Evolutionary conservation across 2,888 invertebrate species (phyloP).

Genomic region (Mechanitis messenoides): DNA sequence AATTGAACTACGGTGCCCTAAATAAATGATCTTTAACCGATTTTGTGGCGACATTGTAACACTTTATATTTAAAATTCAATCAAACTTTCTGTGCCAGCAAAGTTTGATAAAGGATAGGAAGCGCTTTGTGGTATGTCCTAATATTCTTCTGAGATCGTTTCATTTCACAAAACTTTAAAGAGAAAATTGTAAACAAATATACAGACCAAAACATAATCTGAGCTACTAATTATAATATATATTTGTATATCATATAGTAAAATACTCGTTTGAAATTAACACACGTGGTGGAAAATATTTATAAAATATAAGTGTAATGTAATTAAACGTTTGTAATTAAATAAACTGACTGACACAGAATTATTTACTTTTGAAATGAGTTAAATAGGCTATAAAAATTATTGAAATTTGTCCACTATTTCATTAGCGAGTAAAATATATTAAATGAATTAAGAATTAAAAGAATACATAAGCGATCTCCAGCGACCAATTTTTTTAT

Average conservation of each 20-base stretch:
- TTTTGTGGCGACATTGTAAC: slow-evolving; percentile 2
- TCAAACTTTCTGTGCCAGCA: slow-evolving; percentile 6
- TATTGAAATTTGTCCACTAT: too few species aligned
- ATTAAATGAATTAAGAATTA: neutral
- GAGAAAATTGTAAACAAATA: neutral
- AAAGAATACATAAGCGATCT: neutral
- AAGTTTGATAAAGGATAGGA: slow-evolving; percentile 5
- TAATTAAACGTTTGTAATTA: too few species aligned
- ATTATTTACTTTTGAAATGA: too few species aligned
- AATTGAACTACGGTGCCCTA: neutral
- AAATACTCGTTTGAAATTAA: too few species aligned
- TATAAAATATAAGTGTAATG: too few species aligned
- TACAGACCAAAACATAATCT: neutral
- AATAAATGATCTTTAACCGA: slow-evolving; percentile 2
- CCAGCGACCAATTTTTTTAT: neutral
- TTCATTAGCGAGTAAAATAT: too few species aligned
- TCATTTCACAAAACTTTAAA: neutral
- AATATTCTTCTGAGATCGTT: slow-evolving; percentile 3
- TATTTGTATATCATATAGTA: too few species aligned
- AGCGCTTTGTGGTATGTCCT: slow-evolving; percentile 5
- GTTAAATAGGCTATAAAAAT: too few species aligned
- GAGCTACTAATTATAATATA: too few species aligned
- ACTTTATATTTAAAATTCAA: slow-evolving; percentile 8
- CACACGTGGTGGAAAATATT: too few species aligned
- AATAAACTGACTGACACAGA: too few species aligned